A percentile compares a stretch with the other conserved stretches of the same genome.
These are phyloP conservation scores for Aurelia sp. DNA, from an alignment of 30 jellyfish, hydroid and myxozoan species.

Conservation along the genomic window DNA sequence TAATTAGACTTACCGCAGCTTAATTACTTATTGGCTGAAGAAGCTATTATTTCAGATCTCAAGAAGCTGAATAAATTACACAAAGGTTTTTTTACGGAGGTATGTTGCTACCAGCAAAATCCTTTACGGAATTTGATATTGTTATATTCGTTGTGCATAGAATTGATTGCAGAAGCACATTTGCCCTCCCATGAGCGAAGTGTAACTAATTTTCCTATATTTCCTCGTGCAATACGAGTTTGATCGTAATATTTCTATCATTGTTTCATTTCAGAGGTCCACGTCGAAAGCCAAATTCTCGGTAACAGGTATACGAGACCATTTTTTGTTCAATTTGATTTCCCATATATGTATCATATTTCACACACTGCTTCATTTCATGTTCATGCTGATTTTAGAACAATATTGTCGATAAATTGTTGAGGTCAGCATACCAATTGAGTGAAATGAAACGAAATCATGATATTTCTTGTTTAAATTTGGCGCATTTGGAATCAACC, in stretches of 20 bases:
- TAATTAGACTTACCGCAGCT: conserved; percentile 65
- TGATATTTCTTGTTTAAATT: no score
- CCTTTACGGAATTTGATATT: no score
- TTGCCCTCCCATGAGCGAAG: no score
- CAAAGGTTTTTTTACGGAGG: conserved; percentile 63
- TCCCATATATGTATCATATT: not conserved
- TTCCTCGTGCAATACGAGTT: no score
- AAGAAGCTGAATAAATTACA: conserved; percentile 79
- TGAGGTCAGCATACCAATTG: no score
- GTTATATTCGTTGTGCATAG: no score
- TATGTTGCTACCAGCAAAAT: not conserved
- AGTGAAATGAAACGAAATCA: no score
- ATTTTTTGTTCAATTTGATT: not conserved
- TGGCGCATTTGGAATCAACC: no score
- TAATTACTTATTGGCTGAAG: conserved; percentile 83
- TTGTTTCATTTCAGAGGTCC: not conserved
- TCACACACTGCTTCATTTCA: not conserved
- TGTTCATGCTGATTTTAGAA: not conserved
- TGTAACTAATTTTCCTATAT: no score
- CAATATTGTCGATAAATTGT: no score
- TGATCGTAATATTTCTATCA: no score
- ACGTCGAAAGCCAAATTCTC: conserved; percentile 6
- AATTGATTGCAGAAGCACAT: no score
- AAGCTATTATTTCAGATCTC: conserved; percentile 83
- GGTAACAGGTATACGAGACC: not conserved